A percentile compares a stretch with the other conserved stretches of the same genome.
Conservation (phyloP, 1,140 invertebrate species). For the Lordiphosa collinella region DNA sequence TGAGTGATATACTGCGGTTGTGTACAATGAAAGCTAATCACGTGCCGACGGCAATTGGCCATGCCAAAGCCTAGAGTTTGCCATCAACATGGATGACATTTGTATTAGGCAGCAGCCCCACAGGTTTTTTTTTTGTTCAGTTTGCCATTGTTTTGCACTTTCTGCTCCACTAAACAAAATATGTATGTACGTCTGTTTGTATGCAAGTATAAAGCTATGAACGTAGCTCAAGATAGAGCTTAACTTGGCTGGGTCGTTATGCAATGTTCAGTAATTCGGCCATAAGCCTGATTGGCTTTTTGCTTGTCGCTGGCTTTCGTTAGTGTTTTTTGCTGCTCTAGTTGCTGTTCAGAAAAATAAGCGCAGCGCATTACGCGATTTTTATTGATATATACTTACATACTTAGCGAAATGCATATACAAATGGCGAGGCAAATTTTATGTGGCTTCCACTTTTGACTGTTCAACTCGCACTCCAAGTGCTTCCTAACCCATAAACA, state of each 20-base stretch:
- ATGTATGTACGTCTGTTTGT: constrained; percentile 19
- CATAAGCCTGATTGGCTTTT: constrained; percentile 59
- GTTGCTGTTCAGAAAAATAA: constrained; percentile 26
- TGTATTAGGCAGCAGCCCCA: constrained; percentile 42
- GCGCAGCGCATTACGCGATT: constrained; percentile 20
- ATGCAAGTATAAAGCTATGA: not conserved
- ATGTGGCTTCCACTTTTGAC: too few species aligned
- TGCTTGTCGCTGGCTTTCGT: constrained; percentile 40
- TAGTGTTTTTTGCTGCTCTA: constrained; percentile 23
- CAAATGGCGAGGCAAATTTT: not conserved
- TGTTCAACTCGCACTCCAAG: too few species aligned
- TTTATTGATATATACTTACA: constrained; percentile 23
- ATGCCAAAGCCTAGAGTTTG: constrained; percentile 39
- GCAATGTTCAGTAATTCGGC: constrained; percentile 56
- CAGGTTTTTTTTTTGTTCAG: constrained; percentile 14
- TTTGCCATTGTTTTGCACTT: constrained; percentile 41
- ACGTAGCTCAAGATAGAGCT: constrained; percentile 2
- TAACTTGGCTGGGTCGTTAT: constrained; percentile 44
- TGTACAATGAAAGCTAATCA: constrained; percentile 60
- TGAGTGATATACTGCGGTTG: constrained; percentile 37
- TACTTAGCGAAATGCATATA: not conserved
- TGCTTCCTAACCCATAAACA: constrained; percentile 17
- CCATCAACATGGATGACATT: constrained; percentile 48
- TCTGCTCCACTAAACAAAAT: constrained; percentile 63
- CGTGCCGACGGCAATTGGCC: constrained; percentile 58